These are phyloP conservation scores for Quadroppia sp. DNA, from an alignment of 2,888 invertebrate species.

Conservation along the genomic window DNA sequence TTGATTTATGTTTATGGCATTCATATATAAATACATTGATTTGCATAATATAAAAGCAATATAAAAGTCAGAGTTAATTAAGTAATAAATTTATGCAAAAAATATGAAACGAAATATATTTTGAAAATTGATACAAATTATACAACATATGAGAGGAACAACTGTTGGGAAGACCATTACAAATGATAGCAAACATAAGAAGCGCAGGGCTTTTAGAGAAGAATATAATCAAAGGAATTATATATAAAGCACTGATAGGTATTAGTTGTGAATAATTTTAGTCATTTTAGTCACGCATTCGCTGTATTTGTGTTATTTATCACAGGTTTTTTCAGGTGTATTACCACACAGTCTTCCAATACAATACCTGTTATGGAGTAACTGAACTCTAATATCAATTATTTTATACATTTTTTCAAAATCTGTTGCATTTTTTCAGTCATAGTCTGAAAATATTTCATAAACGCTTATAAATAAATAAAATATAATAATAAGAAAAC, in stretches of 20 bases:
- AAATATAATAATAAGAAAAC: no score
- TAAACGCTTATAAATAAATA: no score
- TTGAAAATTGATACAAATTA: constrained; percentile 4
- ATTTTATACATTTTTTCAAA: no score
- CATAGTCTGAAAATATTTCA: no score
- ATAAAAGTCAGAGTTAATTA: constrained; percentile 13
- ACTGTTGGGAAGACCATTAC: background rate
- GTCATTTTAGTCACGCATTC: constrained; percentile 30
- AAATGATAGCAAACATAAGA: background rate
- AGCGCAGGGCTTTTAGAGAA: background rate
- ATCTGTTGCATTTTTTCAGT: no score
- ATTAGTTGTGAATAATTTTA: constrained; percentile 12
- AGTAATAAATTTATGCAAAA: background rate
- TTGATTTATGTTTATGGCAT: constrained; percentile 8
- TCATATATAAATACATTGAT: background rate
- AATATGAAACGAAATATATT: background rate
- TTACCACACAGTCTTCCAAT: background rate
- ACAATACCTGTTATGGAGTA: background rate
- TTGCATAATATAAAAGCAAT: background rate
- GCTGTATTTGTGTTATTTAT: constrained; percentile 9
- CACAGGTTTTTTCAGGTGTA: constrained; percentile 18
- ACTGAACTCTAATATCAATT: background rate
- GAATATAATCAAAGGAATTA: background rate
- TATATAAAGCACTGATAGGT: background rate
- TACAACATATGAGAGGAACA: background rate